Conservation (phyloP, 2,113 vertebrate species). For the Drymodes brunneopygia region DNA sequence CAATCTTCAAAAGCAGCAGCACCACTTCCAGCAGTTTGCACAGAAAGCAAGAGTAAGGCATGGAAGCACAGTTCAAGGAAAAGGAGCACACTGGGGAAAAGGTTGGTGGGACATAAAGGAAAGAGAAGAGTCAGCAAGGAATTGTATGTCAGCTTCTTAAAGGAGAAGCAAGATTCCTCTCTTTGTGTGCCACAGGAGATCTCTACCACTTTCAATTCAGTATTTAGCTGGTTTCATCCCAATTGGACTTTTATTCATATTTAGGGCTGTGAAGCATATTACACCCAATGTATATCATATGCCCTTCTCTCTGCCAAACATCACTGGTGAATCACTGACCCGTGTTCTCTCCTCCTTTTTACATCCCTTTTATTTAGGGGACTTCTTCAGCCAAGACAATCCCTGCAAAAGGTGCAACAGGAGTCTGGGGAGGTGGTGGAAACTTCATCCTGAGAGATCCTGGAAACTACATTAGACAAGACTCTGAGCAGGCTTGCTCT, state of each 20-base stretch:
- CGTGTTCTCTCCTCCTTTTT: not conserved
- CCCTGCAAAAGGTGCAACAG: not conserved
- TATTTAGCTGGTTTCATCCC: not conserved
- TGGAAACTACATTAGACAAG: not conserved
- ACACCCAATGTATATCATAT: not conserved
- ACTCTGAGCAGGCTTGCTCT: not conserved
- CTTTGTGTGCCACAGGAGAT: not conserved
- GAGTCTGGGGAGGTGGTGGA: not conserved
- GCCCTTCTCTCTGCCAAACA: not conserved
- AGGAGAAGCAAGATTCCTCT: not conserved
- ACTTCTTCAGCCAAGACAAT: not conserved
- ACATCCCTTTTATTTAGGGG: not conserved
- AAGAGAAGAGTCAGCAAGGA: not conserved
- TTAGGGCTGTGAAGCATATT: not conserved
- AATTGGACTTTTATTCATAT: not conserved
- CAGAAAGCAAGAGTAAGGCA: not conserved
- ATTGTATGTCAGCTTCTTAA: fast-evolving
- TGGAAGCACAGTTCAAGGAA: not conserved
- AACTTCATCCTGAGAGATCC: not conserved
- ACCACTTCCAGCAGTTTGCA: not conserved
- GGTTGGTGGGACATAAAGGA: not conserved
- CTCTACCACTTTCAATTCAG: not conserved
- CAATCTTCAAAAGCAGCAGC: not conserved
- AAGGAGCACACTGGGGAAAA: not conserved
- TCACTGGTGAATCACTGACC: not conserved